A percentile compares a stretch with the other conserved stretches of the same genome.
phyloP scores from a whole-genome alignment of 2,113 vertebrate genomes.

The Lagopus leucura region DNA sequence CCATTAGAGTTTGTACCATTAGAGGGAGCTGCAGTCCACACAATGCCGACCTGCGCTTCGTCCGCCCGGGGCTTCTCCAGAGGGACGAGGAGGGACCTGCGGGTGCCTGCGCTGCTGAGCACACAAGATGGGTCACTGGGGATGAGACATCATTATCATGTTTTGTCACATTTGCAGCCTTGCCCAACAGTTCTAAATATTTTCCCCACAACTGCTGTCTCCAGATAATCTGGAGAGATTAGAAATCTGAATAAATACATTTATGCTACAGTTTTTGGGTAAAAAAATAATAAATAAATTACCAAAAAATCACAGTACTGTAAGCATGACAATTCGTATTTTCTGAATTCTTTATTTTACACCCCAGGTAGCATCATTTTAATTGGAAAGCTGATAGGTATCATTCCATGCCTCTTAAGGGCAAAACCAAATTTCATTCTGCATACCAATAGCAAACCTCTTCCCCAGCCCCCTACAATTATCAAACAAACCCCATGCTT shows the following conservation, averaged over 20 bases:
- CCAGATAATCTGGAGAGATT: not conserved
- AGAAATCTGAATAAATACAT: not conserved
- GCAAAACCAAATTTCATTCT: not conserved
- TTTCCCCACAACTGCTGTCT: not conserved
- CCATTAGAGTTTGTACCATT: constrained; percentile 46
- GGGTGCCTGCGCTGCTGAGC: not conserved
- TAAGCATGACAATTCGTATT: not conserved
- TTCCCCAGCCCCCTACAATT: not conserved
- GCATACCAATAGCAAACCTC: not conserved
- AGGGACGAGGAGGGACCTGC: rapidly evolving
- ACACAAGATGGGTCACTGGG: not conserved
- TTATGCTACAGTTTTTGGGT: not conserved
- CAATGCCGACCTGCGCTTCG: not conserved
- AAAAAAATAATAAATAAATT: not conserved
- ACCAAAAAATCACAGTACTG: not conserved
- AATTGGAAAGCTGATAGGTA: not conserved
- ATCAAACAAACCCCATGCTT: not conserved
- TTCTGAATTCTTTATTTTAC: not conserved
- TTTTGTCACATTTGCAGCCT: not conserved
- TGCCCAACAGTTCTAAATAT: not conserved
- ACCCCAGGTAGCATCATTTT: not conserved
- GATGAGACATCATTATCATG: not conserved
- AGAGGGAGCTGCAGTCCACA: constrained; percentile 60
- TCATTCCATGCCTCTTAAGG: not conserved
- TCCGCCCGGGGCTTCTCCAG: not conserved